Evolutionary conservation across 2,888 invertebrate genomes (phyloP).

Genomic region (Formica aserva): DNA sequence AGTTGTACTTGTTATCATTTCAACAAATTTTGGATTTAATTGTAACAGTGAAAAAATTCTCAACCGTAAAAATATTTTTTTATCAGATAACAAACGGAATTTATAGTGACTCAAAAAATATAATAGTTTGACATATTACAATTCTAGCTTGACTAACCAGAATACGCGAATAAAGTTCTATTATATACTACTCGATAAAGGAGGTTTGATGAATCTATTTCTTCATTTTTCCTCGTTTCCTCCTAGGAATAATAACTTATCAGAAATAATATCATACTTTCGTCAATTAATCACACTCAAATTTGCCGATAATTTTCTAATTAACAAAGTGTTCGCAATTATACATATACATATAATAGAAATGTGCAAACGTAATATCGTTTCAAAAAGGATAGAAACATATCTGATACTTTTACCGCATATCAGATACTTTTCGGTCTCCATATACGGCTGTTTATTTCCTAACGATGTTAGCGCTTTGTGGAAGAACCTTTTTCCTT

Average conservation of each 20-base stretch:
- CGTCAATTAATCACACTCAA: too few relatives aligned
- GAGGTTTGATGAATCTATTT: background rate
- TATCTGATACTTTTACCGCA: too few relatives aligned
- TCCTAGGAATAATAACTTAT: too few relatives aligned
- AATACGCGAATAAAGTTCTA: background rate
- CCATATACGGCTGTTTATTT: conserved; percentile 24
- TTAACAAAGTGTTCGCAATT: too few relatives aligned
- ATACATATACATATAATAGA: too few relatives aligned
- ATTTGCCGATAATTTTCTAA: too few relatives aligned
- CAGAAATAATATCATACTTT: too few relatives aligned
- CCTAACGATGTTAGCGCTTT: conserved; percentile 29
- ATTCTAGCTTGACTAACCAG: background rate
- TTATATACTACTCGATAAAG: conserved; percentile 13
- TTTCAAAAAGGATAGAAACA: too few relatives aligned
- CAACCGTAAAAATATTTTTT: background rate
- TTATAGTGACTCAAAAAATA: background rate
- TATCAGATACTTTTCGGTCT: background rate
- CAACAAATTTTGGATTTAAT: background rate
- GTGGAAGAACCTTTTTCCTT: background rate
- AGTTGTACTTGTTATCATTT: background rate
- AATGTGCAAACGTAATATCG: too few relatives aligned
- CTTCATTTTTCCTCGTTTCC: background rate
- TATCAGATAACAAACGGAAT: background rate
- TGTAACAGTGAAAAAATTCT: background rate
- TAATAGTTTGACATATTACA: background rate